phyloP scores from a whole-genome alignment of 2,797 vertebrate genomes.

The Triplophysa yarkandensis region DNA sequence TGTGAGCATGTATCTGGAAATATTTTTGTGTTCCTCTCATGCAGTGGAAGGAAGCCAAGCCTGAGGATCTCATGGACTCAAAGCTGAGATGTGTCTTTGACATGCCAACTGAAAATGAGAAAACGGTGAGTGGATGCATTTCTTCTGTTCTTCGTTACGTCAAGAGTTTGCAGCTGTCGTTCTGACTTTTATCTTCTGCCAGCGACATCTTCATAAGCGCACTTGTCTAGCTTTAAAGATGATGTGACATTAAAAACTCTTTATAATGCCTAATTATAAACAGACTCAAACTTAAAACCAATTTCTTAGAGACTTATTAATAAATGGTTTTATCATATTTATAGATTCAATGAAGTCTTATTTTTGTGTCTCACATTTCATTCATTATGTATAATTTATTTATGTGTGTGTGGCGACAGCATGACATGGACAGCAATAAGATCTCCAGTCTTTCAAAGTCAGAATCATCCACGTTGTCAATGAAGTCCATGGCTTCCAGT shows the following conservation, averaged over 20 bases:
- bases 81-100: slow-evolving; percentile 99
- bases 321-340: background rate
- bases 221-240: background rate
- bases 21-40: slow-evolving; percentile 48
- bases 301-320: background rate
- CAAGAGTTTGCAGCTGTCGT: background rate
- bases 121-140: slow-evolving; percentile 79
- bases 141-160: background rate
- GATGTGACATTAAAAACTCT: background rate
- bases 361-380: slow-evolving; percentile 1
- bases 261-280: background rate
- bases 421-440: slow-evolving; percentile 95
- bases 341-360: background rate
- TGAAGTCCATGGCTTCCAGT: slow-evolving; percentile 87
- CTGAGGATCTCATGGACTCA: slow-evolving; percentile 98
- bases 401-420: slow-evolving; percentile 73
- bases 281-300: background rate
- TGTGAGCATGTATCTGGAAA: background rate
- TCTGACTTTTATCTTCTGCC: background rate
- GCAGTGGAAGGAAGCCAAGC: slow-evolving; percentile 99
- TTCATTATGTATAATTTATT: background rate
- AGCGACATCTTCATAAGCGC: background rate
- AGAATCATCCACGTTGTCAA: slow-evolving; percentile 83
- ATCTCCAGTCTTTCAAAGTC: slow-evolving; percentile 91
- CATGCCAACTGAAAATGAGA: slow-evolving; percentile 93